Conservation (phyloP, 2,888 invertebrate species). For the Chelonus formosanus region DNA sequence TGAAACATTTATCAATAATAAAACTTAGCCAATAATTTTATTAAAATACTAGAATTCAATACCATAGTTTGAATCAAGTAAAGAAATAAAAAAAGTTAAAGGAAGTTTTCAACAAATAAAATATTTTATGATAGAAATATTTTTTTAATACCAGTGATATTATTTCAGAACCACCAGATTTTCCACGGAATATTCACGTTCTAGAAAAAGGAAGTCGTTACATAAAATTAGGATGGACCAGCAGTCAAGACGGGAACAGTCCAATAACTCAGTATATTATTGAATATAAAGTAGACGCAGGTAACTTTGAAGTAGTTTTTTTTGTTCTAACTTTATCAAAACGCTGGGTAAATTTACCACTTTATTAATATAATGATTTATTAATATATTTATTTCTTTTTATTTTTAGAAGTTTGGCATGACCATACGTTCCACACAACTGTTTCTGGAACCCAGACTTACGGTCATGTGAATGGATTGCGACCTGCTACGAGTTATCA, state of each 20-base stretch:
- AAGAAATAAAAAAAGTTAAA: too few species aligned
- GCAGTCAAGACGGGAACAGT: conserved; percentile 88
- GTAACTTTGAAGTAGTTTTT: conserved; percentile 59
- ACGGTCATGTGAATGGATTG: conserved; percentile 81
- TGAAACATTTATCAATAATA: too few species aligned
- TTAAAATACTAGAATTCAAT: too few species aligned
- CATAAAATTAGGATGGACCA: conserved; percentile 88
- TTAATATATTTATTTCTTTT: conserved; percentile 1
- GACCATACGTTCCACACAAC: conserved; percentile 83
- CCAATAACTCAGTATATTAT: conserved; percentile 88
- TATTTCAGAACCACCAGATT: conserved; percentile 81
- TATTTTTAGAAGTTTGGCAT: conserved; percentile 79
- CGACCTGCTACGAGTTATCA: conserved; percentile 89
- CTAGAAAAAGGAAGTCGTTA: conserved; percentile 85
- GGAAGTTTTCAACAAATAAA: too few species aligned
- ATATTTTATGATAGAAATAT: too few species aligned
- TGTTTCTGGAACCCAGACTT: conserved; percentile 83
- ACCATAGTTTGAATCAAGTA: too few species aligned
- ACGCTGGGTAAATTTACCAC: neutral
- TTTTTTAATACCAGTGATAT: too few species aligned
- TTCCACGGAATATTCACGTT: conserved; percentile 85
- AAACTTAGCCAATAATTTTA: too few species aligned
- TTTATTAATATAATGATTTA: neutral
- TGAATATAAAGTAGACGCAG: conserved; percentile 86
- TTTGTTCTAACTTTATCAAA: neutral